Base-by-base conservation (phyloP, 2,797 vertebrate species). In the Cephalopachus bancanus region DNA sequence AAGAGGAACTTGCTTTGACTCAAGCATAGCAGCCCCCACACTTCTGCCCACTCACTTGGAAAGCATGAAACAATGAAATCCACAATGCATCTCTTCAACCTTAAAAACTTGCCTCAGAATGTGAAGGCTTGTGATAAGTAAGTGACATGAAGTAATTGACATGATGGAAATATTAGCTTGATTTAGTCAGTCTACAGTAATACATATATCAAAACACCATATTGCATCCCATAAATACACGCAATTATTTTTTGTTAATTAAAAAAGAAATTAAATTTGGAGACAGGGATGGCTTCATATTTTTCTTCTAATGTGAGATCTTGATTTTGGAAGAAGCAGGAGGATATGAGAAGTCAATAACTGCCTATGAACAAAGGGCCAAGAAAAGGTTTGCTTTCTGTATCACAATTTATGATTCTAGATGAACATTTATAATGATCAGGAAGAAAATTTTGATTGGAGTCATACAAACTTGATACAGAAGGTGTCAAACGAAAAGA, bases 101-200 rank as follows among this genome's bases (percentile, higher is more conserved):
- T 96, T 76, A 90, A 92, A 96, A 90, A 17, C n/a, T 81, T 62
- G 3, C 81, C 51, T 92, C 53, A 85, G 37, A 93, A 95, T 85
- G 3, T 89, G 10, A 86, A 89, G 55, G 3, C 72, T 76, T 89
- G 6, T 78, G 37, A 19, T 88, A 69, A 83, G 49, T 51, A 30
- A 20, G 12, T 76, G 20, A 83, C 24, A 44, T 83, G 64, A 94
- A 83, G 49, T 51, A 30, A 20, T 9, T 76, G 20, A 83, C 24
- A 44, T 83, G 64, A 94, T 44, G 1, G 22, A 76, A 69, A 71
- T 81, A 51, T 80, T 78, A 81, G 53, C 20, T 76, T 87, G 65
- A 79, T 17, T 64, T 84, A 80, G 24, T 20, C n/a, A 44, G 67
- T 44, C 30, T 10, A 67, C 15, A 59, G 17, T n/a, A 1, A 60